Evolutionary conservation across 2,888 invertebrate species (phyloP), one percentile per base, ranked within the genome.

Genomic region (Pollenia amentaria): DNA sequence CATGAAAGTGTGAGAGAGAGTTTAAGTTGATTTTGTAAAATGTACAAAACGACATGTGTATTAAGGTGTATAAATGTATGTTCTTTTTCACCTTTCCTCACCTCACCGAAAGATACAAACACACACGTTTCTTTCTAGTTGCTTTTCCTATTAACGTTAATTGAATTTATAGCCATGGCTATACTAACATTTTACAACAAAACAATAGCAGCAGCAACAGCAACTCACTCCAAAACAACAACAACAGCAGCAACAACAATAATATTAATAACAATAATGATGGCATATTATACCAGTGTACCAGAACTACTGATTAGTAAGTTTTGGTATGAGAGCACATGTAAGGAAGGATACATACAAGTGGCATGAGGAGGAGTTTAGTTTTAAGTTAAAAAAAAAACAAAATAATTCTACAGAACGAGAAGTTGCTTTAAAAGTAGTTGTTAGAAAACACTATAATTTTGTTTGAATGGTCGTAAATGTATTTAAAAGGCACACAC

Each of bases 121-220:
- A 65, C 29, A 78, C 75, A 76, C 44, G 18, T 46, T 60, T 3
- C 29, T 29, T 60, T 18, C 38, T 65, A 75, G 76, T 44, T 73
- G 72, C 21, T 62, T 64, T 48, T 65, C 69, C 80, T 77, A 84
- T 87, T 87, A 87, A 81, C 84, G 87, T 87, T 84, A 87, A 87
- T 87, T 87, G 87, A 84, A 87, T 87, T 87, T 87, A 87, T 87
- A 81, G 73, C 73, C 84, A 80, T 79, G 48, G 57, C 72, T 77
- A 48, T 65, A 51, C 70, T 65, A 80, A 73, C 78, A 82, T 82
- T 82, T 57, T 72, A 57, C 42, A 77, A 44, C 55, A 69, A 70
- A 65, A 9, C 16, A 57, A 18, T 0, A 60, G 14, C 60, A n/a
- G 14, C 29, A 65, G n/a, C 21, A 40, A 44, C 16, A 67, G 14